phyloP scores from a whole-genome alignment of 2,113 vertebrate species.

The Hippocampus abdominalis region DNA sequence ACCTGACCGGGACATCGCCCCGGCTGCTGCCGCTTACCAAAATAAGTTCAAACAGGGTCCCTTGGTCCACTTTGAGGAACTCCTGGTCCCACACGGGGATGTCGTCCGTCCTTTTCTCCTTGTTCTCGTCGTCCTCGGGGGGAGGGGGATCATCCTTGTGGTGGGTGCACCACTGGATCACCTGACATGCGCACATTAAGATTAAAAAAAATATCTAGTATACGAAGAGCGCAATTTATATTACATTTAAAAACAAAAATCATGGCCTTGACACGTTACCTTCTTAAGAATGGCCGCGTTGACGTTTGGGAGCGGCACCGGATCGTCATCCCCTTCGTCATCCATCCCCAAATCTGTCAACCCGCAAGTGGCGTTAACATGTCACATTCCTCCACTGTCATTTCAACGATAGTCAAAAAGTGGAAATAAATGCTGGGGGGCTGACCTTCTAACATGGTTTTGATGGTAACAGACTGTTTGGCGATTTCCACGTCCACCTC shows the following conservation, averaged over 20 bases:
- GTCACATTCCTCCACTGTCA: background rate
- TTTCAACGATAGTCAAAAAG: background rate
- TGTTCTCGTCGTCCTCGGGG: constrained; percentile 98
- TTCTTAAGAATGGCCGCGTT: constrained; percentile 98
- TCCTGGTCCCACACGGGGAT: constrained; percentile 99
- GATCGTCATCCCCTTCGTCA: constrained; percentile 98
- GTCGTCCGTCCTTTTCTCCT: constrained; percentile 98
- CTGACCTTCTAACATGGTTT: constrained; percentile 98
- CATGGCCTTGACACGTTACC: constrained; percentile 64
- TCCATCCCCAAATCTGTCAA: constrained; percentile 95
- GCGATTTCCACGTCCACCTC: constrained; percentile 99
- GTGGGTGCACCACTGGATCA: constrained; percentile 99
- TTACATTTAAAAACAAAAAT: background rate
- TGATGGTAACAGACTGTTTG: constrained; percentile 98
- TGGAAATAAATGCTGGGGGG: background rate
- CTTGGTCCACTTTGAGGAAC: constrained; percentile 99
- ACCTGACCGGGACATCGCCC: background rate
- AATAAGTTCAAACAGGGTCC: constrained; percentile 97
- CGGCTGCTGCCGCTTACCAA: constrained; percentile 74
- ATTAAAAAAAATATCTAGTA: too few relatives aligned
- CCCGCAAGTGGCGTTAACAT: background rate
- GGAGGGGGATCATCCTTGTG: constrained; percentile 99
- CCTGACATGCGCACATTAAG: constrained; percentile 62
- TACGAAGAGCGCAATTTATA: too few relatives aligned
- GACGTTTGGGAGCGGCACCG: constrained; percentile 96